Evolutionary conservation across 2,888 invertebrate species (phyloP).

Genomic region (Lagria hirta): DNA sequence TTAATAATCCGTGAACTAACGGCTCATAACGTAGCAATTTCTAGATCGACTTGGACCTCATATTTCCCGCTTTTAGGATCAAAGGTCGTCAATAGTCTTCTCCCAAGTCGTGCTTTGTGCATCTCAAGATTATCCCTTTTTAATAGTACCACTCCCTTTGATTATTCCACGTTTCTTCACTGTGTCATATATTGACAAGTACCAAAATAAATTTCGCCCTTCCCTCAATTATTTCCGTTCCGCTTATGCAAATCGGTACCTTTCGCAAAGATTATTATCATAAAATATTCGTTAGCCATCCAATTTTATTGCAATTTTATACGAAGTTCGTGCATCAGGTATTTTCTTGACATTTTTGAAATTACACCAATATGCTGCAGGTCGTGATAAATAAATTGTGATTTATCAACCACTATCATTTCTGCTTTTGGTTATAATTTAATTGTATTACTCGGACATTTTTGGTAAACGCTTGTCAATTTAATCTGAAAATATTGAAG

Average conservation of each 20-base stretch:
- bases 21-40: conserved; percentile 13
- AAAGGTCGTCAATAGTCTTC: conserved; percentile 25
- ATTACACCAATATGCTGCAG: conserved; percentile 4
- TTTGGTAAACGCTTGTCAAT: no score
- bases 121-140: conserved; percentile 10
- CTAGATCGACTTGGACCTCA: conserved; percentile 26
- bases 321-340: conserved; percentile 13
- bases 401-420: conserved; percentile 6
- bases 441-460: conserved; percentile 4
- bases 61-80: conserved; percentile 26
- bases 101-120: conserved; percentile 15
- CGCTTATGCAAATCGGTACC: conserved; percentile 12
- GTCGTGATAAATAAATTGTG: conserved; percentile 10
- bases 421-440: conserved; percentile 7
- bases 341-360: conserved; percentile 16
- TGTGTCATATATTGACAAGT: conserved; percentile 10
- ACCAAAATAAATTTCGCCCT: conserved; percentile 10
- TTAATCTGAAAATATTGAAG: conserved; percentile 1
- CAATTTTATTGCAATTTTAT: conserved; percentile 19
- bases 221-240: conserved; percentile 4
- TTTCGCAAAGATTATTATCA: conserved; percentile 10
- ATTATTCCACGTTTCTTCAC: conserved; percentile 14
- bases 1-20: conserved; percentile 34
- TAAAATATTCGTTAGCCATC: conserved; percentile 18
- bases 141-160: conserved; percentile 11